These are phyloP conservation scores for Xenus cinereus DNA, from an alignment of 2,113 vertebrate species.

Conservation along the genomic window DNA sequence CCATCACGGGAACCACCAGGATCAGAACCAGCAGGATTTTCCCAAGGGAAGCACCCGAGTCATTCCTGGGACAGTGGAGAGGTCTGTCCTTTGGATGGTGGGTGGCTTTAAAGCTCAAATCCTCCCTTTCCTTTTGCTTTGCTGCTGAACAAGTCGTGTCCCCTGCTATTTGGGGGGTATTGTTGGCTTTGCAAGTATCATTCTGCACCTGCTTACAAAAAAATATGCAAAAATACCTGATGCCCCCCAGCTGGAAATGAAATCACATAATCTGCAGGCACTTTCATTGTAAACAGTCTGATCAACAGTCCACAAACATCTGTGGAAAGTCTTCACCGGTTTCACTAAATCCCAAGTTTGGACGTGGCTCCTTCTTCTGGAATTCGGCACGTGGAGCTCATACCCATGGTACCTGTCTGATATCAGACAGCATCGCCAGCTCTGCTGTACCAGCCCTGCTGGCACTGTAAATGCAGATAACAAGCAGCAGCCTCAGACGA, in stretches of 20 bases:
- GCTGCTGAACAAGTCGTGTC: not conserved
- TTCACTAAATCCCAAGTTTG: not conserved
- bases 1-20: not conserved
- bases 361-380: not conserved
- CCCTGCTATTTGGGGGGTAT: too few species aligned
- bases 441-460: not conserved
- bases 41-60: not conserved
- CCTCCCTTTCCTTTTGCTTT: not conserved
- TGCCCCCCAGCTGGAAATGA: not conserved
- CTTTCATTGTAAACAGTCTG: not conserved
- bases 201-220: not conserved
- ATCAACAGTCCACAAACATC: not conserved
- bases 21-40: not conserved
- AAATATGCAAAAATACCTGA: not conserved
- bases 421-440: not conserved
- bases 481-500: not conserved
- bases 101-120: not conserved
- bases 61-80: not conserved
- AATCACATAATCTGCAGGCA: not conserved
- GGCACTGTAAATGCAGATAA: not conserved
- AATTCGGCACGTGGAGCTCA: not conserved
- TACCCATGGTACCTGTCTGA: too few species aligned
- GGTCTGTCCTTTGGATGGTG: not conserved
- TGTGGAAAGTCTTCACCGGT: not conserved
- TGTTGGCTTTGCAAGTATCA: not conserved